phyloP scores from a whole-genome alignment of 1,140 invertebrate genomes.

The Aleiodes sp. region DNA sequence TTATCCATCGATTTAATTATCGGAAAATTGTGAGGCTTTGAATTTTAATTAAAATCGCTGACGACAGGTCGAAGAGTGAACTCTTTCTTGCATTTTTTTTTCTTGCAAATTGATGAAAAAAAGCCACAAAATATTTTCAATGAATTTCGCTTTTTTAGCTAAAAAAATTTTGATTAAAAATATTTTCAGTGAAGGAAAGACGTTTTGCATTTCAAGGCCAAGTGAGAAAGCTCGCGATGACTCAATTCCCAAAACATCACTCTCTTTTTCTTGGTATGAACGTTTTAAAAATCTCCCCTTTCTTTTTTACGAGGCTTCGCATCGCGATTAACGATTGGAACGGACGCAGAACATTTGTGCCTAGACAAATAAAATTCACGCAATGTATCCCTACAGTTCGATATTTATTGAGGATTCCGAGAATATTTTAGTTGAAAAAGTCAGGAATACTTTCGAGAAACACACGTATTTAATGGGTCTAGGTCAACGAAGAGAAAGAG shows the following conservation, averaged over 20 bases:
- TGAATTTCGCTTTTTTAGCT: no score
- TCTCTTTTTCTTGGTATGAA: background rate
- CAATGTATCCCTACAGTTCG: background rate
- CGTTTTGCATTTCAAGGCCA: background rate
- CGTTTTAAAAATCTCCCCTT: background rate
- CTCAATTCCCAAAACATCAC: background rate
- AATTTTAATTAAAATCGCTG: slow-evolving; percentile 1
- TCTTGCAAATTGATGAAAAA: background rate
- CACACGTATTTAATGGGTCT: background rate
- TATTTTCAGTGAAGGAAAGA: background rate
- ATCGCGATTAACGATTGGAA: slow-evolving; percentile 53
- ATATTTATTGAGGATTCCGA: background rate
- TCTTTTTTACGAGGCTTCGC: slow-evolving; percentile 51
- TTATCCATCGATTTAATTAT: background rate
- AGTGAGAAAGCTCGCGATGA: background rate
- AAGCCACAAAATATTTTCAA: no score
- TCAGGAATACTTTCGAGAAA: background rate
- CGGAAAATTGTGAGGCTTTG: background rate
- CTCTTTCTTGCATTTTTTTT: background rate
- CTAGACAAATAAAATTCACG: background rate
- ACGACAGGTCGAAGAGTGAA: background rate
- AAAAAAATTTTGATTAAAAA: background rate
- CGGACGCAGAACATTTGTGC: slow-evolving; percentile 34
- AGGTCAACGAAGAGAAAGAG: background rate
- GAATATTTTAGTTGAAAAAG: no score